Base-by-base conservation (phyloP, 1,140 invertebrate genomes). In the Drosophila nikananu region DNA sequence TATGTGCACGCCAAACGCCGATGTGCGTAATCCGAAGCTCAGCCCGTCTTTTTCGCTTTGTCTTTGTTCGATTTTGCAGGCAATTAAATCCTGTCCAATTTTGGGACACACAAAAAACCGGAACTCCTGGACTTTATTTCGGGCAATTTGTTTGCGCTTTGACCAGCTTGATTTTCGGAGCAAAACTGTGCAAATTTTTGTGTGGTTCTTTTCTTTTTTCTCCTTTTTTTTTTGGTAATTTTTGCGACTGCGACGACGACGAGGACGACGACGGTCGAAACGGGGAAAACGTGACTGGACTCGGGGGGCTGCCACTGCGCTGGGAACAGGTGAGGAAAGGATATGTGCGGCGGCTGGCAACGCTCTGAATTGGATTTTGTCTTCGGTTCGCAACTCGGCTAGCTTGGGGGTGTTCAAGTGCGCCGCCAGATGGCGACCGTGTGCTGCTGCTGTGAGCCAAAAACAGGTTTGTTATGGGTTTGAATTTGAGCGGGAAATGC, bases 251-350 rank as follows among this genome's bases (percentile, higher is more conserved):
- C 51, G n/a, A 54, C 52, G 30, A 35, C 52, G 51, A 54, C 32
- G 52, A 55, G 32, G 52, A 55, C 52, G 52, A 55, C 52, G 32
- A 55, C 52, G 52, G 52, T 55, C 52, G 52, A 55, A 55, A 55
- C 52, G 32, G 52, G 52, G 52, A 55, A 55, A 55, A 55, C 52
- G 52, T 55, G 52, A 55, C 52, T 55, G 52, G 32, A 21, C 25
- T 23, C 52, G 15, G 21, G 21, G 52, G 1, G 52, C 3, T 55
- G 52, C 52, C 52, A 55, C 52, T 39, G 52, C 15, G 15, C 1
- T 12, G 52, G 5, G 52, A 39, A 55, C 52, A 55, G 52, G 52
- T 55, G 52, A 39, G 21, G 32, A 35, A 15, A 55, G 52, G 52
- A 55, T 39, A 39, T 37, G 21, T 12, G 21, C 32, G 15, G 0